Percentiles rank a stretch among this genome's conserved stretches.
Evolutionary conservation across 2,113 vertebrate species (phyloP).

Genomic region (Nyctibius bracteatus): DNA sequence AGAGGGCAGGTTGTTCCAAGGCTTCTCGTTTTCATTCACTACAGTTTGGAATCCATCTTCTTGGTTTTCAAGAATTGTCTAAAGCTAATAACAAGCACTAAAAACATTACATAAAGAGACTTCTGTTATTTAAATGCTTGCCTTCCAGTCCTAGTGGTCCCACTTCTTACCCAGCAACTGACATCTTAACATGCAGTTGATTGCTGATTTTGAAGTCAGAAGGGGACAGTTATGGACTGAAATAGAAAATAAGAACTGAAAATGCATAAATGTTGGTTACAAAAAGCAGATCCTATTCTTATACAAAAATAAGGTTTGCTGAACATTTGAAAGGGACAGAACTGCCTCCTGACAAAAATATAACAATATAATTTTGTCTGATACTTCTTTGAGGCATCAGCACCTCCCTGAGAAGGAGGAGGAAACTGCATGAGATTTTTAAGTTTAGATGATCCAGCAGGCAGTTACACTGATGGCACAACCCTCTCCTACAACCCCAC

Average conservation of each 20-base stretch:
- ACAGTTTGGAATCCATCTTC: not conserved
- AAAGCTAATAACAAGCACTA: not conserved
- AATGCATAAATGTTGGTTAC: not conserved
- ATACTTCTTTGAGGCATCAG: slow-evolving; percentile 28
- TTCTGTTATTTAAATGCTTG: not conserved
- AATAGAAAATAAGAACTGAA: not conserved
- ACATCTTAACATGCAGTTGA: not conserved
- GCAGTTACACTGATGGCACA: not conserved
- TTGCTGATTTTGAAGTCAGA: not conserved
- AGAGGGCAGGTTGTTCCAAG: not conserved
- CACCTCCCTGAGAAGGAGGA: slow-evolving; percentile 52
- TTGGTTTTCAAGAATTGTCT: not conserved
- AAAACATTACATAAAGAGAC: not conserved
- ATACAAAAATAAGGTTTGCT: not conserved
- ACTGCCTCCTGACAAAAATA: not conserved
- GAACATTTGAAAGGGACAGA: not conserved
- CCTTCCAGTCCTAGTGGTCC: not conserved
- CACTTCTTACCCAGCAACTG: not conserved
- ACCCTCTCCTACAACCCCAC: accelerated
- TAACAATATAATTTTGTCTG: not conserved
- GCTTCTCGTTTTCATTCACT: not conserved
- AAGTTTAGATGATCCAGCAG: not conserved
- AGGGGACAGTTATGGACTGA: not conserved
- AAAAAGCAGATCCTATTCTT: not conserved
- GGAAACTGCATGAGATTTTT: not conserved